phyloP scores from a whole-genome alignment of 2,113 vertebrate genomes.

The Phoxinus phoxinus region DNA sequence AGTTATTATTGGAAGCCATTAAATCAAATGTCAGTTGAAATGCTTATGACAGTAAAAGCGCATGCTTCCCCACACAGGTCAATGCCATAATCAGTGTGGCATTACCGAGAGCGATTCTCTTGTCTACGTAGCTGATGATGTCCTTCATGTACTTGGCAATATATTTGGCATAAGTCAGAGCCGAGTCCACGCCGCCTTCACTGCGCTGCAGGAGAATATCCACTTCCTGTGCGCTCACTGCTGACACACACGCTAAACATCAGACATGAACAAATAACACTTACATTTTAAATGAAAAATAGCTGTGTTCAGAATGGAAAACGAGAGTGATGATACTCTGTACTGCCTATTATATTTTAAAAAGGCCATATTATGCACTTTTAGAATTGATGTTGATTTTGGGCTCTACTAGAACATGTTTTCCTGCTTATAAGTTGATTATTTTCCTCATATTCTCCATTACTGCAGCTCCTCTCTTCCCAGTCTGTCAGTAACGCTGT shows the following conservation, averaged over 20 bases:
- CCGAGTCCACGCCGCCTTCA: conserved; percentile 90
- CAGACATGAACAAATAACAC: neutral
- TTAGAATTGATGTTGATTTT: no score
- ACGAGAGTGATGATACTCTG: neutral
- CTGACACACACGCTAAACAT: conserved; percentile 58
- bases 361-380: no score
- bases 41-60: neutral
- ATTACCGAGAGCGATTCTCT: conserved; percentile 83
- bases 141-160: conserved; percentile 97
- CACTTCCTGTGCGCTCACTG: conserved; percentile 79
- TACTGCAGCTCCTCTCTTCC: no score
- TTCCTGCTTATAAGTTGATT: no score
- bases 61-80: neutral
- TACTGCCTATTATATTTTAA: no score
- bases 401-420: no score
- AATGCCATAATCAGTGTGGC: neutral
- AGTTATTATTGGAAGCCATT: neutral
- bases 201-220: conserved; percentile 89
- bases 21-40: neutral
- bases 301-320: neutral
- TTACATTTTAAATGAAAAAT: neutral
- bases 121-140: conserved; percentile 88
- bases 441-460: no score
- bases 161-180: conserved; percentile 87
- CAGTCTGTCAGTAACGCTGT: no score